Evolutionary conservation across 2,113 vertebrate genomes (phyloP).

Genomic region (Camelus dromedarius): DNA sequence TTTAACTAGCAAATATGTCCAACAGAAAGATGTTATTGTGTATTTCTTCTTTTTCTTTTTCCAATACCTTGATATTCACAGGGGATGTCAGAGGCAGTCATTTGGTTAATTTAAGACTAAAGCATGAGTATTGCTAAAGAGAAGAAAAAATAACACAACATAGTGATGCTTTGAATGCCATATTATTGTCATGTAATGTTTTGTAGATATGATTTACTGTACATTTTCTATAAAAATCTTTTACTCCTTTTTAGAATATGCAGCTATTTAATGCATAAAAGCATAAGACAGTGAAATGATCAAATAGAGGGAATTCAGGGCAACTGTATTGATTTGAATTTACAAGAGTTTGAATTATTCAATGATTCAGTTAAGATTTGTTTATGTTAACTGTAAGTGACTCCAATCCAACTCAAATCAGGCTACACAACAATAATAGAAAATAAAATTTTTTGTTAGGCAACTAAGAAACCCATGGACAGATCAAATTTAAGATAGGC

Average conservation of each 20-base stretch:
- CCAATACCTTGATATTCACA: background rate
- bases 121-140: background rate
- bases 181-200: background rate
- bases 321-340: slow-evolving; percentile 21
- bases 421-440: background rate
- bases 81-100: background rate
- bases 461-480: background rate
- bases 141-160: background rate
- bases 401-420: background rate
- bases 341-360: slow-evolving; percentile 12
- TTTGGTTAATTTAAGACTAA: slow-evolving; percentile 16
- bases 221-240: background rate
- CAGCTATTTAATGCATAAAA: background rate
- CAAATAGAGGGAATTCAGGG: background rate
- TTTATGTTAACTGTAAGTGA: background rate
- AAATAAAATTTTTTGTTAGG: slow-evolving; percentile 34
- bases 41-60: background rate
- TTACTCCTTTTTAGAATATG: background rate
- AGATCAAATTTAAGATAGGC: background rate
- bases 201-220: background rate
- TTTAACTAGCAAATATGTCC: background rate
- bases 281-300: background rate
- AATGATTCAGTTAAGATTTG: background rate
- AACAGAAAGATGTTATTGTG: background rate
- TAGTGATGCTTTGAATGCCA: background rate